phyloP scores from a whole-genome alignment of 2,113 vertebrate species.

The Cottus gobio region DNA sequence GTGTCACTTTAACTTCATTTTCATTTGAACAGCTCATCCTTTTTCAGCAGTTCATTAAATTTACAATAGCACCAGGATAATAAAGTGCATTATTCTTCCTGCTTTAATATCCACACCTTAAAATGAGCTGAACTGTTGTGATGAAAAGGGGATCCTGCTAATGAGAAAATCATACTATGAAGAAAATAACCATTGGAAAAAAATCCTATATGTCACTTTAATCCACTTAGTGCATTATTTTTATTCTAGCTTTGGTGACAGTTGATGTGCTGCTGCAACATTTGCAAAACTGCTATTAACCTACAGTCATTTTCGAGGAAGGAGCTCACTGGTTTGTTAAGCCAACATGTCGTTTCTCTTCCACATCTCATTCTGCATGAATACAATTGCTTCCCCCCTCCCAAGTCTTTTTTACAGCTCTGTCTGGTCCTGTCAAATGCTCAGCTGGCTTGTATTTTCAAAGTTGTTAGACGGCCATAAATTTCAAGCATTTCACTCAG shows the following conservation, averaged over 20 bases:
- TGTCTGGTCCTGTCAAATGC: constrained; percentile 36
- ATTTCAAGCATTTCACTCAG: constrained; percentile 5
- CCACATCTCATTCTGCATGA: constrained; percentile 15
- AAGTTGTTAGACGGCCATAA: constrained; percentile 2
- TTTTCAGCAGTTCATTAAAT: constrained; percentile 30
- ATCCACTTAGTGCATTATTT: constrained; percentile 48
- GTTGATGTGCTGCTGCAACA: constrained; percentile 9
- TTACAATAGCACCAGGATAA: constrained; percentile 26
- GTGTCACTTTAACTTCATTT: constrained; percentile 12
- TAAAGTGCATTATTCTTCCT: constrained; percentile 36
- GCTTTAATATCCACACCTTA: constrained; percentile 31
- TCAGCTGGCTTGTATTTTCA: constrained; percentile 33
- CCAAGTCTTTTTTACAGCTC: constrained; percentile 11
- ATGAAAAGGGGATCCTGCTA: constrained; percentile 49
- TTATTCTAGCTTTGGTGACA: constrained; percentile 14
- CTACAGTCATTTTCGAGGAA: constrained; percentile 17
- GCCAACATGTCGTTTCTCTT: constrained; percentile 7
- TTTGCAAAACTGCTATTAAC: constrained; percentile 40
- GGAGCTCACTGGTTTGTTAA: constrained; percentile 29
- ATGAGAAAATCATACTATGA: constrained; percentile 50
- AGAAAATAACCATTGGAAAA: constrained; percentile 35
- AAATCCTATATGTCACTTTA: constrained; percentile 5
- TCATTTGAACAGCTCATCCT: constrained; percentile 12
- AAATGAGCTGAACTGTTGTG: constrained; percentile 42
- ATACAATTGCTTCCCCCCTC: not conserved